These are phyloP conservation scores for Hesperophylax magnus DNA, from an alignment of 1,140 invertebrate genomes.

Conservation along the genomic window DNA sequence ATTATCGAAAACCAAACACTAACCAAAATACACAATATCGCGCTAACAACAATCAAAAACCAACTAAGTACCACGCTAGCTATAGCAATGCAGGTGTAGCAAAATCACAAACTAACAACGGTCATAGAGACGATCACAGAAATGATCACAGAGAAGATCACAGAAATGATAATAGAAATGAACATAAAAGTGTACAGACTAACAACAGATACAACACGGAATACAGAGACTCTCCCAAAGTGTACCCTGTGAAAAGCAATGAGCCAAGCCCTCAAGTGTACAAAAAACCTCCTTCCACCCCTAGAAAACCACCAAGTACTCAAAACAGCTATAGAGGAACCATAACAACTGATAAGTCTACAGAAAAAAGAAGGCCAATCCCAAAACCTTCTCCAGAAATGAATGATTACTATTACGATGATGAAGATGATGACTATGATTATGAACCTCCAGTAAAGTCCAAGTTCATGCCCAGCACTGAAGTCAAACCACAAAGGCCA, in stretches of 20 bases:
- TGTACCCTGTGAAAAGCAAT: slow-evolving; percentile 1
- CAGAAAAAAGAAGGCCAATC: slow-evolving; percentile 65
- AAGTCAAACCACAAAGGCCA: slow-evolving; percentile 69
- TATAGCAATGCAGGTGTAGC: slow-evolving; percentile 9
- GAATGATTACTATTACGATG: slow-evolving; percentile 71
- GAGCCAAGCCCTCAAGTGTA: slow-evolving; percentile 18
- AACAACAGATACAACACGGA: slow-evolving; percentile 4
- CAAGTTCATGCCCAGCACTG: slow-evolving; percentile 74
- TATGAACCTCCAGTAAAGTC: slow-evolving; percentile 72
- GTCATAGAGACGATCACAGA: slow-evolving; percentile 17
- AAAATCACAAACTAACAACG: background rate
- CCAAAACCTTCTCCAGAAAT: slow-evolving; percentile 70
- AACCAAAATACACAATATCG: slow-evolving; percentile 18
- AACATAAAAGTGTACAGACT: background rate
- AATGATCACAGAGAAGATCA: background rate
- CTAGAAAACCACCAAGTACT: slow-evolving; percentile 11
- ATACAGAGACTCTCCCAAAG: slow-evolving; percentile 22
- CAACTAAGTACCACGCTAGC: slow-evolving; percentile 24
- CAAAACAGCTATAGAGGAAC: slow-evolving; percentile 35
- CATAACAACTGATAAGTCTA: slow-evolving; percentile 58
- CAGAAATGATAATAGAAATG: slow-evolving; percentile 23
- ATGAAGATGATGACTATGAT: slow-evolving; percentile 70
- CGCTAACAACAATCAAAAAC: slow-evolving; percentile 7
- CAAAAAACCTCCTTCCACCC: slow-evolving; percentile 21
- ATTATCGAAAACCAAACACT: slow-evolving; percentile 27